Percentiles rank a stretch among this genome's conserved stretches.
These are phyloP conservation scores for Elanus axillaris DNA, from an alignment of 2,113 vertebrate genomes.

Conservation along the genomic window DNA sequence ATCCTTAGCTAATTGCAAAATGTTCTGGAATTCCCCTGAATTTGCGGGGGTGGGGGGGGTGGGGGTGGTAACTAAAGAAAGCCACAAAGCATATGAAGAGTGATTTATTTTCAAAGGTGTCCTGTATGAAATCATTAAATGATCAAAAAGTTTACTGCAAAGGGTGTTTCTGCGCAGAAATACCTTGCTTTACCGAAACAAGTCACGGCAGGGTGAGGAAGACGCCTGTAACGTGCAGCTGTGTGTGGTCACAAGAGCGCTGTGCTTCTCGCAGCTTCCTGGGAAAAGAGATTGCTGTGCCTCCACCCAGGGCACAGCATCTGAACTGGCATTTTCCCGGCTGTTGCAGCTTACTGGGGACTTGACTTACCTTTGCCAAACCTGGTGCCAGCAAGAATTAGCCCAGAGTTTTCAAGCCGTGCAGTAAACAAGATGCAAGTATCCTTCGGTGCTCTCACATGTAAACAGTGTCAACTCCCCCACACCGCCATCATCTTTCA, in stretches of 20 bases:
- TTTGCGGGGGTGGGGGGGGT: too few relatives aligned
- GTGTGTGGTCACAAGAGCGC: neutral
- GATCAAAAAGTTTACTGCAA: neutral
- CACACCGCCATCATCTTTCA: neutral
- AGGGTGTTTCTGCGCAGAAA: neutral
- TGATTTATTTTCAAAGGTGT: conserved; percentile 18
- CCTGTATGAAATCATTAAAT: neutral
- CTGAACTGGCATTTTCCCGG: neutral
- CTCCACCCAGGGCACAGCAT: accelerated
- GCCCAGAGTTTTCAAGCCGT: neutral
- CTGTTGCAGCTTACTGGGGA: neutral
- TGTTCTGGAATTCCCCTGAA: conserved; percentile 81
- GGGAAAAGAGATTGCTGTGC: neutral
- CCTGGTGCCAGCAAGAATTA: neutral
- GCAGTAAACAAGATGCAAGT: neutral
- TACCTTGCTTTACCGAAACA: neutral
- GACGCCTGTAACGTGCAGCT: neutral
- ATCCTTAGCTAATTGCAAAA: conserved; percentile 84
- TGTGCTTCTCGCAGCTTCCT: neutral
- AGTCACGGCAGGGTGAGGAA: neutral
- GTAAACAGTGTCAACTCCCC: neutral
- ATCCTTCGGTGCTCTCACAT: neutral
- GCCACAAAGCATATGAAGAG: neutral
- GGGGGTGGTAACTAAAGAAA: conserved; percentile 44
- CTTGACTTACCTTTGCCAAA: neutral